phyloP scores from a whole-genome alignment of 2,888 invertebrate genomes.

The Deroplatys truncata region DNA sequence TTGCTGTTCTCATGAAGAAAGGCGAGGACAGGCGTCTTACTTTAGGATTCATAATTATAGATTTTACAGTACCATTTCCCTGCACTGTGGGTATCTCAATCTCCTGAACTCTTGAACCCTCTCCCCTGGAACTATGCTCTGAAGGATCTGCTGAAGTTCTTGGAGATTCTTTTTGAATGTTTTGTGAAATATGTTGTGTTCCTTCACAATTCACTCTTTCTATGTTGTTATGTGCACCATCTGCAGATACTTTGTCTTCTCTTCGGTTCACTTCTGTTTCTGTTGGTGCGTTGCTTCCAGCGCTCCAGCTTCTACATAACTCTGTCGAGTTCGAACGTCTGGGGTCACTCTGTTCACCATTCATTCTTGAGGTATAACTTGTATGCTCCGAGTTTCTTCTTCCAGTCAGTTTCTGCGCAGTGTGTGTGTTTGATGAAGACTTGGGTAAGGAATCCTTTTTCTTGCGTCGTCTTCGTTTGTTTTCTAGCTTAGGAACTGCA shows the following conservation, averaged over 20 bases:
- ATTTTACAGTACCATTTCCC: constrained; percentile 9
- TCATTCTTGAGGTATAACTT: background rate
- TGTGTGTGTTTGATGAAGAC: constrained; percentile 8
- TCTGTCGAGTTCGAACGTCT: constrained; percentile 15
- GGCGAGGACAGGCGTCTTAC: constrained; percentile 36
- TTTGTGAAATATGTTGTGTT: background rate
- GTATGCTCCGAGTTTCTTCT: constrained; percentile 27
- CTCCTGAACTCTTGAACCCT: background rate
- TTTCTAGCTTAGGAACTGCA: constrained; percentile 38
- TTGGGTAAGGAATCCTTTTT: constrained; percentile 41
- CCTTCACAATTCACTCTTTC: background rate
- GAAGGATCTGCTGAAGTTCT: background rate
- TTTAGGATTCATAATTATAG: background rate
- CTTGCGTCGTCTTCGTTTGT: constrained; percentile 47
- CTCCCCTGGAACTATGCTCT: background rate
- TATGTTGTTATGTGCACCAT: background rate
- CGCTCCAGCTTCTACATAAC: background rate
- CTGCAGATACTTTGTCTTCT: background rate
- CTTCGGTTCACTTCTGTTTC: background rate
- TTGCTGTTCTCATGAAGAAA: constrained; percentile 47
- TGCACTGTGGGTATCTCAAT: background rate
- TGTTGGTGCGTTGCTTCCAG: background rate
- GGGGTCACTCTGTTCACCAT: background rate
- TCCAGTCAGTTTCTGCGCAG: background rate
- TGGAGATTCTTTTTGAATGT: background rate